These are phyloP conservation scores for Petrolisthes manimaculis DNA, from an alignment of 2,888 invertebrate species.

Conservation along the genomic window DNA sequence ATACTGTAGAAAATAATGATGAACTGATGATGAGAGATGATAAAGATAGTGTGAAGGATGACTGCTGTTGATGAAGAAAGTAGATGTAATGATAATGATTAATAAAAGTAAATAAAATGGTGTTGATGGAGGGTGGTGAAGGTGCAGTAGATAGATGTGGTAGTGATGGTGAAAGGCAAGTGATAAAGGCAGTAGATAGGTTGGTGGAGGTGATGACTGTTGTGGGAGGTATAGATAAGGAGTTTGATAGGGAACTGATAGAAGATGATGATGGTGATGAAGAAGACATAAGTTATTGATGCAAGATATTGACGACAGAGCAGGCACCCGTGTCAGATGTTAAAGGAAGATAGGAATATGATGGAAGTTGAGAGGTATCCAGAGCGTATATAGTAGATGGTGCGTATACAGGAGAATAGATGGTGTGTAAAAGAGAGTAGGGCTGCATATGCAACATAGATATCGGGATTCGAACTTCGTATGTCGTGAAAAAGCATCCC, in stretches of 20 bases:
- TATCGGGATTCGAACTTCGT: no score
- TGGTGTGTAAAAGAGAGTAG: background rate
- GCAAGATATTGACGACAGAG: no score
- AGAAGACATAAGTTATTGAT: no score
- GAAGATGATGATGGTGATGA: background rate
- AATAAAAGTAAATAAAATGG: no score
- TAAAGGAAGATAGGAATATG: background rate
- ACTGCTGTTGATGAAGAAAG: no score
- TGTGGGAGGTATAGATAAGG: background rate
- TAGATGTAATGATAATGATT: no score
- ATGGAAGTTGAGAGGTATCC: slow-evolving; percentile 10
- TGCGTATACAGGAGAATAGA: background rate
- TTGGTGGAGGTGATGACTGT: background rate
- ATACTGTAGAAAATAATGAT: no score
- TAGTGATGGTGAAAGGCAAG: background rate
- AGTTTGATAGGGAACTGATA: background rate
- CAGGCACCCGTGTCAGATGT: no score
- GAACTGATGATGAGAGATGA: no score
- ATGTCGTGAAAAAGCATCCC: no score
- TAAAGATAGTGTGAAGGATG: no score
- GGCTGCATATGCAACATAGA: background rate
- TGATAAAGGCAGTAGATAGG: background rate
- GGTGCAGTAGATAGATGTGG: background rate
- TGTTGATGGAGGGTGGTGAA: background rate
- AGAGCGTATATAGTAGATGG: slow-evolving; percentile 3